Percentiles rank a stretch among this genome's conserved stretches.
Evolutionary conservation across 2,797 vertebrate genomes (phyloP).

Genomic region (Scomberomorus guttatus): DNA sequence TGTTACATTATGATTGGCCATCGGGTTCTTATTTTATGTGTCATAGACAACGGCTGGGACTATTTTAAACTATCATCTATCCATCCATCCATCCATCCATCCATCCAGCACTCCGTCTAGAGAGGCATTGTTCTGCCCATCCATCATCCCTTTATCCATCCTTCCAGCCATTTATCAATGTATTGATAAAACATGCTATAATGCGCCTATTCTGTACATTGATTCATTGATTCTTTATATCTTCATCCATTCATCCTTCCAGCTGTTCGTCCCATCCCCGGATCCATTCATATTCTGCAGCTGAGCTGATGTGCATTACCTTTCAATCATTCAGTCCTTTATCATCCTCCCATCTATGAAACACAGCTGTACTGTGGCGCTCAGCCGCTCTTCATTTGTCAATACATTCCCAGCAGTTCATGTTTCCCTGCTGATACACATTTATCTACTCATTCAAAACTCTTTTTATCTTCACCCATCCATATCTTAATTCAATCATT

Average conservation of each 20-base stretch:
- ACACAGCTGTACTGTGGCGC: slow-evolving; percentile 23
- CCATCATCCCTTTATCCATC: slow-evolving; percentile 40
- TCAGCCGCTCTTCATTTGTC: slow-evolving; percentile 41
- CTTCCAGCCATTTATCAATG: slow-evolving; percentile 56
- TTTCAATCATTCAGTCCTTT: slow-evolving; percentile 39
- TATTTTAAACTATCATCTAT: slow-evolving; percentile 42
- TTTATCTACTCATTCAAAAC: slow-evolving; percentile 9
- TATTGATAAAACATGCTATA: slow-evolving; percentile 41
- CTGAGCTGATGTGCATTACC: slow-evolving; percentile 17
- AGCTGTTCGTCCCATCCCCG: slow-evolving; percentile 16
- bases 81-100: slow-evolving; percentile 32
- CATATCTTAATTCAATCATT: slow-evolving; percentile 14
- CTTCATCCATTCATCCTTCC: slow-evolving; percentile 43
- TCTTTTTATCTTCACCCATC: slow-evolving; percentile 35
- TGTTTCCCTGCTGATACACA: slow-evolving; percentile 42
- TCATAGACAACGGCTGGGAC: slow-evolving; percentile 62
- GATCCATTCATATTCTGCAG: slow-evolving; percentile 27
- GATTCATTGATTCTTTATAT: slow-evolving; percentile 13
- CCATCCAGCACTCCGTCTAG: slow-evolving; percentile 16
- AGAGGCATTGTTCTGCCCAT: slow-evolving; percentile 19
- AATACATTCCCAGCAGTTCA: slow-evolving; percentile 29
- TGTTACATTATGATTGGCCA: slow-evolving; percentile 63
- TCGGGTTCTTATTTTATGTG: slow-evolving; percentile 71
- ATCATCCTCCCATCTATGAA: slow-evolving; percentile 29
- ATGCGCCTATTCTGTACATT: neutral